Evolutionary conservation across 2,888 invertebrate species (phyloP).

Genomic region (Zhuqinia jingwanae): DNA sequence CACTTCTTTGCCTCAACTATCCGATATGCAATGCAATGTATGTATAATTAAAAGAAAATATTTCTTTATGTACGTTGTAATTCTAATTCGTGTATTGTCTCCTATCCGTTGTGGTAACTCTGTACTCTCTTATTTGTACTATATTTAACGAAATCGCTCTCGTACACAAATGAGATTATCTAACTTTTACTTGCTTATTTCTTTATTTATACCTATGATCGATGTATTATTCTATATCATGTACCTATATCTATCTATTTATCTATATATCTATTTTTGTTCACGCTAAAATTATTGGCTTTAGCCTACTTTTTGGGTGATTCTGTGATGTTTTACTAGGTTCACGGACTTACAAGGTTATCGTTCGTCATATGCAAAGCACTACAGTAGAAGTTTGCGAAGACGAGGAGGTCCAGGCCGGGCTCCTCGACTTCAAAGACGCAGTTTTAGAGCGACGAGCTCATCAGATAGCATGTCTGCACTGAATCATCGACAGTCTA

Average conservation of each 20-base stretch:
- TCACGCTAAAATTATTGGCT: constrained; percentile 60
- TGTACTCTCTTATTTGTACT: constrained; percentile 29
- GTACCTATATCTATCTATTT: constrained; percentile 39
- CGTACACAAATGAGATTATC: constrained; percentile 2
- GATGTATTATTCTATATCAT: constrained; percentile 40
- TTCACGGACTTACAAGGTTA: constrained; percentile 71
- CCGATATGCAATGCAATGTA: constrained; percentile 32
- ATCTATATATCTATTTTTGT: constrained; percentile 53
- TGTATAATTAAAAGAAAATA: constrained; percentile 35
- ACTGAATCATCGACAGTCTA: constrained; percentile 28
- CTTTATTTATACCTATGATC: constrained; percentile 6
- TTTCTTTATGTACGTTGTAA: constrained; percentile 28
- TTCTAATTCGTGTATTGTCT: constrained; percentile 55
- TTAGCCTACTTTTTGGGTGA: constrained; percentile 71
- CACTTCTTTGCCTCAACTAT: constrained; percentile 20
- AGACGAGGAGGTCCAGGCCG: constrained; percentile 74
- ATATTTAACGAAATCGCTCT: constrained; percentile 24
- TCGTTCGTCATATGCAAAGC: constrained; percentile 69
- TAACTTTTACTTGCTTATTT: constrained; percentile 30
- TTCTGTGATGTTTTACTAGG: constrained; percentile 74
- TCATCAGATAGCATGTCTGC: constrained; percentile 68
- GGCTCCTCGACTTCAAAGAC: constrained; percentile 76
- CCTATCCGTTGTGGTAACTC: constrained; percentile 29
- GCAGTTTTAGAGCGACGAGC: constrained; percentile 73
- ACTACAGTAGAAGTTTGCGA: constrained; percentile 74